Base-by-base conservation (phyloP, 2,797 vertebrate genomes). In the Miichthys miiuy region DNA sequence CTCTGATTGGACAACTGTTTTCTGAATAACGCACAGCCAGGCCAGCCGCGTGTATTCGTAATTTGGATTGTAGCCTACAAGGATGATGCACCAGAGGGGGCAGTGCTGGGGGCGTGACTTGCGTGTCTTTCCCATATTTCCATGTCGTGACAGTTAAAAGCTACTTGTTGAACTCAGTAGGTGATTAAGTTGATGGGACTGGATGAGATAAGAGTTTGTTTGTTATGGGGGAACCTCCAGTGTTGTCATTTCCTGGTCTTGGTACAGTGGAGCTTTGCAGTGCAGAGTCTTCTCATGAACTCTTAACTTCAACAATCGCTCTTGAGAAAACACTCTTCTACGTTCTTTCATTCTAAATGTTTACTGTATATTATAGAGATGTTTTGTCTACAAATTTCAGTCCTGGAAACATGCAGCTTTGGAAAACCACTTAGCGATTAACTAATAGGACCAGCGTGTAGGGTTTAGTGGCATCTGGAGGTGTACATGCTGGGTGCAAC, bases 181-280 rank as follows among this genome's bases (percentile, higher is more conserved):
- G 14, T 51, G 17, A 48, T 55, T 5, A 21, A 18, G 51, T 16
- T 55, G 13, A 11, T 30, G 38, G 41, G 13, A 21, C 46, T 20
- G 30, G 54, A 41, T 42, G 34, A 42, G 34, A 52, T 46, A 17
- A 61, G 34, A 38, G 34, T 30, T 4, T 12, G 34, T 52, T 47
- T 52, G 12, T 68, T 21, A 14, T 18, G 11, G 6, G 38, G 14
- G 3, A 2, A 23, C 21, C 46, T 42, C 5, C 0, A 16, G n/a
- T 27, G 60, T 44, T 54, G 44, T 41, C 56, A 46, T 47, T 47
- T 55, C 20, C 41, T 65, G 14, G 20, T 63, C 57, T n/a, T 60
- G 57, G 30, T 34, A 34, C 30, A 34, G 27, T 3, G 27, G 27
- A 27, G 27, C 27, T 27, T 5, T 55, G 23, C 12, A 23, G 2